These are phyloP conservation scores for Typhlomys cinereus DNA, from an alignment of 2,113 vertebrate species.

Conservation along the genomic window DNA sequence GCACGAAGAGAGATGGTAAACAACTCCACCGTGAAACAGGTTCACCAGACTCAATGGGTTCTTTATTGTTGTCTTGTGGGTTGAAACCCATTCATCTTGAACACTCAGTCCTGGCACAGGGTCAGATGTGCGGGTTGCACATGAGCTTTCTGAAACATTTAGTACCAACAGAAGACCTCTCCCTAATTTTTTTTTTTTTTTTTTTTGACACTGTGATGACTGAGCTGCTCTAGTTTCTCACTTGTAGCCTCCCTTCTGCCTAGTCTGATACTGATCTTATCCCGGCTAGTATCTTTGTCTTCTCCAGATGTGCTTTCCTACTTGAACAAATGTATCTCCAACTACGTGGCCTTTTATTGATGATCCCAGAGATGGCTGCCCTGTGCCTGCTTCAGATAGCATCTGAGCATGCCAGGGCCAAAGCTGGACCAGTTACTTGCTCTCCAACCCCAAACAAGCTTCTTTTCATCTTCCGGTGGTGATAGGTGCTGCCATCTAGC, in stretches of 20 bases:
- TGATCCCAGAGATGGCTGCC: not conserved
- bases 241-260: not conserved
- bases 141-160: not conserved
- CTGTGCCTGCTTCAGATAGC: not conserved
- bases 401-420: no score
- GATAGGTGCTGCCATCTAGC: not conserved
- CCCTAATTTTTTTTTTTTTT: not conserved
- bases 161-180: not conserved
- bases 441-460: not conserved
- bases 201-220: not conserved
- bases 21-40: not conserved
- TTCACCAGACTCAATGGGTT: no score
- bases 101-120: not conserved
- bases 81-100: not conserved
- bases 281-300: no score
- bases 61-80: no score
- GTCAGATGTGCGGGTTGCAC: not conserved
- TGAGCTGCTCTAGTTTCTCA: not conserved
- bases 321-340: not conserved
- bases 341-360: not conserved
- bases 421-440: not conserved
- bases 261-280: not conserved
- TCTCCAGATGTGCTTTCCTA: not conserved
- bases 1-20: not conserved
- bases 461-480: not conserved